Base-by-base conservation (phyloP, 2,888 invertebrate genomes). In the Ferdinandea cuprea region DNA sequence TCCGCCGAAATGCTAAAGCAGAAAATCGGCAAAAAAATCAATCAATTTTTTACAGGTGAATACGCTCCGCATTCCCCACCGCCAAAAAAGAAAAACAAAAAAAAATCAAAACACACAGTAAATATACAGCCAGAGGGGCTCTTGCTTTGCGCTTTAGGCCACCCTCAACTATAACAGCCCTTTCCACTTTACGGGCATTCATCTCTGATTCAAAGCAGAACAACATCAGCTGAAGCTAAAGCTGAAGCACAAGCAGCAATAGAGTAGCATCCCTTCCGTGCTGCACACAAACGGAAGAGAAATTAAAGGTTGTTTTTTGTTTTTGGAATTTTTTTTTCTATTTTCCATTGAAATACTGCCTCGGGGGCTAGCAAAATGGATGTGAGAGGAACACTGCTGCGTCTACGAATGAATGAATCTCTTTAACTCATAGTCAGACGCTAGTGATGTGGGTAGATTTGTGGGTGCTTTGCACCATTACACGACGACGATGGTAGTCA, bases 211-310 rank as follows among this genome's bases (percentile, higher is more conserved):
- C 83, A 73, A 73, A 68, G 48, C 48, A 59, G 19, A 59, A 50
- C 48, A 72, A 19, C 58, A 48, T 28, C 35, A 61, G 19, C 37
- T 42, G 15, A 17, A 17, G 0, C 19, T 15, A 28, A 28, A 44
- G 25, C 44, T 37, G n/a, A 17, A 15, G 54, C 50, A 37, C 13
- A 13, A 44, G 50, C 40, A 40, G 40, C 65, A 17, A 17, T 11
- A 37, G 68, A 59, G 44, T 5, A 25, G 66, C 61, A 68, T 76
- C 59, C 52, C 68, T 68, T 76, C 68, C 76, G n/a, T n/a, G n/a
- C n/a, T 76, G 80, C 56, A 63, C n/a, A 65, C 72, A 78, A 78
- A 73, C 83, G 78, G 83, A 83, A 83, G 72, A 72, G 78, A 83
- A 83, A 83, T 78, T 83, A 73, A 83, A 72, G 72, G 61, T 77